phyloP scores from a whole-genome alignment of 2,113 vertebrate genomes.

The Triplophysa siluroides region DNA sequence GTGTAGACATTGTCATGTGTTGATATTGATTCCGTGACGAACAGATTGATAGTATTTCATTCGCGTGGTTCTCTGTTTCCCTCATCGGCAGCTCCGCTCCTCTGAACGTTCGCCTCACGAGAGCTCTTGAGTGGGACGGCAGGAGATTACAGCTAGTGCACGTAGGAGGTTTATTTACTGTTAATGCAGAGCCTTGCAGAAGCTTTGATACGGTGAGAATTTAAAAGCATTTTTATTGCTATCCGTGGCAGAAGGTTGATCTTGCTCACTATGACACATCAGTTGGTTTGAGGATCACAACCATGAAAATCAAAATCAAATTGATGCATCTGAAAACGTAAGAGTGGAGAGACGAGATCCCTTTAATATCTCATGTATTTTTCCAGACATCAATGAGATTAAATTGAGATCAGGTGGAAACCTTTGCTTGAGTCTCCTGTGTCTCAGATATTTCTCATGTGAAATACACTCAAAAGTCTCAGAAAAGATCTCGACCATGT shows the following conservation, averaged over 20 bases:
- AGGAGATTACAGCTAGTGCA: constrained; percentile 9
- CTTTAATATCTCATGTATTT: too few relatives aligned
- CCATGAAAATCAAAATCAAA: neutral
- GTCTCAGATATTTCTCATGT: too few relatives aligned
- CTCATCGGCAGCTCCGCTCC: neutral
- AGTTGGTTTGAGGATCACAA: neutral
- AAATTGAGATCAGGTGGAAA: too few relatives aligned
- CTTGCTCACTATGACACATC: constrained; percentile 12
- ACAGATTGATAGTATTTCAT: constrained; percentile 11
- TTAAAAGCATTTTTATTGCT: constrained; percentile 34
- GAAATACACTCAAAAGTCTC: too few relatives aligned
- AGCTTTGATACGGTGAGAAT: constrained; percentile 30
- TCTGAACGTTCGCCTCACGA: constrained; percentile 27
- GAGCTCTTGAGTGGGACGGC: constrained; percentile 30
- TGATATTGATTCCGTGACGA: too few relatives aligned
- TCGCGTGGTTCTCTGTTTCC: neutral
- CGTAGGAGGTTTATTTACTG: constrained; percentile 31
- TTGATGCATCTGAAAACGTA: too few relatives aligned
- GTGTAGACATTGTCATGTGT: too few relatives aligned
- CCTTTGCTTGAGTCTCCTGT: too few relatives aligned
- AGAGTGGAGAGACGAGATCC: too few relatives aligned
- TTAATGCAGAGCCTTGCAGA: constrained; percentile 22
- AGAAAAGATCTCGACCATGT: too few relatives aligned
- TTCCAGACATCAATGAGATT: too few relatives aligned
- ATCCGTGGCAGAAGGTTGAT: constrained; percentile 23